A percentile compares a stretch with the other conserved stretches of the same genome.
These are phyloP conservation scores for Nothobranchius kuhntae DNA, from an alignment of 2,113 vertebrate genomes.

Conservation along the genomic window DNA sequence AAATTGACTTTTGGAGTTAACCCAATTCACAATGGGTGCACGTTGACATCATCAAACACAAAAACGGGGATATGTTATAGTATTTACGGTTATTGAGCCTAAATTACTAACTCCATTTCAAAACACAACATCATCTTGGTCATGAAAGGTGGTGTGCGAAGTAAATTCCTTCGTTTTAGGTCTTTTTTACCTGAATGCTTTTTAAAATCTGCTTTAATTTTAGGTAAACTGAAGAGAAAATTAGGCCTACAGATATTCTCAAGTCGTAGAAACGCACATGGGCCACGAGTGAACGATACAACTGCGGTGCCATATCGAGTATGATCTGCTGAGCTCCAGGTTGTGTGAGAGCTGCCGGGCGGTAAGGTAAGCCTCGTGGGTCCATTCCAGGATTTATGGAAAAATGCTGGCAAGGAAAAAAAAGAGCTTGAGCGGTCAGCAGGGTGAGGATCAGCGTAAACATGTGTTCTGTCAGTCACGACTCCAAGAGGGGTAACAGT, in stretches of 20 bases:
- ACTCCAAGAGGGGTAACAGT: constrained; percentile 26
- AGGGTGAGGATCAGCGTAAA: constrained; percentile 56
- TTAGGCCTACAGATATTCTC: too few relatives aligned
- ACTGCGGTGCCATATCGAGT: constrained; percentile 6
- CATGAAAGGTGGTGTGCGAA: too few relatives aligned
- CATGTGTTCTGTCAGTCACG: constrained; percentile 71
- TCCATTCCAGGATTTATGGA: constrained; percentile 52
- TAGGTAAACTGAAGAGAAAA: too few relatives aligned
- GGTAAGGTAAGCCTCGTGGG: constrained; percentile 51
- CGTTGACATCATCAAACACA: not conserved
- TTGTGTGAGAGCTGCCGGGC: constrained; percentile 6
- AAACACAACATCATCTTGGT: too few relatives aligned
- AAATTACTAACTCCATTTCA: too few relatives aligned
- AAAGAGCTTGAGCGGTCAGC: constrained; percentile 64
- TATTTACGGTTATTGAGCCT: constrained; percentile 18
- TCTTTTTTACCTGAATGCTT: too few relatives aligned
- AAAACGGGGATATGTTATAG: not conserved
- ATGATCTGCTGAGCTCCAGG: constrained; percentile 28
- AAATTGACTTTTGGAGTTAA: too few relatives aligned
- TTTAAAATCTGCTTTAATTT: too few relatives aligned
- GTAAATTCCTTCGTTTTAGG: too few relatives aligned
- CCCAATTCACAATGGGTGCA: too few relatives aligned
- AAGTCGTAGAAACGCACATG: not conserved
- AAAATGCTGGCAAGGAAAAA: constrained; percentile 44
- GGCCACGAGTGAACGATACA: constrained; percentile 32